Evolutionary conservation across 2,113 vertebrate species (phyloP).

Genomic region (Bubo blakistoni): DNA sequence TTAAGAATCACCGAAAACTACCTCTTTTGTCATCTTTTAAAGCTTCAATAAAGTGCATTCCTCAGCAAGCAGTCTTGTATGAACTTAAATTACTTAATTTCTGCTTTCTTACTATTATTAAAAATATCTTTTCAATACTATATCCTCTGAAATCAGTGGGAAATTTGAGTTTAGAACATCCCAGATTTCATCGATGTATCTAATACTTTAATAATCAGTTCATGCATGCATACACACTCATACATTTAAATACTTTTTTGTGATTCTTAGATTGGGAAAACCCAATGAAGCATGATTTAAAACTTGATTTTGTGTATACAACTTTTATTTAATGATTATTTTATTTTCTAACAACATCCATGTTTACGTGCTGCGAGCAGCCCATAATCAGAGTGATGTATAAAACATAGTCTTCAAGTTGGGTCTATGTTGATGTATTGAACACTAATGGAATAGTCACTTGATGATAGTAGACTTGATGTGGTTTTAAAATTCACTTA

Average conservation of each 20-base stretch:
- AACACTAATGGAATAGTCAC: not conserved
- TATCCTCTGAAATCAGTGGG: not conserved
- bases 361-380: not conserved
- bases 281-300: not conserved
- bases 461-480: not conserved
- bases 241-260: not conserved
- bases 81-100: not conserved
- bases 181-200: not conserved
- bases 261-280: not conserved
- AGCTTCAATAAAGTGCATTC: not conserved
- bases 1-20: not conserved
- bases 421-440: not conserved
- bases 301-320: not conserved
- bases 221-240: not conserved
- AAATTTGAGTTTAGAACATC: not conserved
- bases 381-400: not conserved
- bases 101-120: not conserved
- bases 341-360: not conserved
- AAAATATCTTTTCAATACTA: not conserved
- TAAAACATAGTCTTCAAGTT: not conserved
- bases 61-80: not conserved
- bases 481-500: not conserved
- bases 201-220: not conserved
- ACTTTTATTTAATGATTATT: slow-evolving; percentile 4
- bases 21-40: not conserved